Evolutionary conservation across 2,797 vertebrate species (phyloP).

Genomic region (Podargus strigoides): DNA sequence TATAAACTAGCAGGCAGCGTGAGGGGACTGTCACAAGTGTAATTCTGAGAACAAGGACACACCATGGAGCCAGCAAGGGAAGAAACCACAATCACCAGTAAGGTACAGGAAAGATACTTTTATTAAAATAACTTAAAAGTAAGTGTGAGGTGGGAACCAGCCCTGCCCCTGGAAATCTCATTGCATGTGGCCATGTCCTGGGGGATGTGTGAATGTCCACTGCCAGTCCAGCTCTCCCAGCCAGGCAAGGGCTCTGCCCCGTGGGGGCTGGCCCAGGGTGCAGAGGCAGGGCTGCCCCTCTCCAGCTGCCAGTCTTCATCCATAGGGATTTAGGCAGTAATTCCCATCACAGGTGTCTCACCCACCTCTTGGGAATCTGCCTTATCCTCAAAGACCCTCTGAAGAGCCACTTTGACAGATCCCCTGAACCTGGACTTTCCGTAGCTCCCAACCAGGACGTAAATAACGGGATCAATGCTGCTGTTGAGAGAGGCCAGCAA

Average conservation of each 20-base stretch:
- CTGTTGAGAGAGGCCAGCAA: slow-evolving; percentile 28
- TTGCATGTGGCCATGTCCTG: accelerated
- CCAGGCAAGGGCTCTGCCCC: background rate
- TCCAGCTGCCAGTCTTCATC: background rate
- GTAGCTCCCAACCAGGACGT: slow-evolving; percentile 41
- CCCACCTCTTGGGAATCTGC: background rate
- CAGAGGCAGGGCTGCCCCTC: background rate
- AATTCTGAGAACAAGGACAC: background rate
- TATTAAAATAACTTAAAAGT: background rate
- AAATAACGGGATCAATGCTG: slow-evolving; percentile 45
- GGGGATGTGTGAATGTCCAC: accelerated
- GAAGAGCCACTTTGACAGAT: background rate
- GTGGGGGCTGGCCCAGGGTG: too few species aligned
- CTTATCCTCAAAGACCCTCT: slow-evolving; percentile 38
- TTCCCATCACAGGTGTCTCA: background rate
- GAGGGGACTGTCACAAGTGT: background rate
- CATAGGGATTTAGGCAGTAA: background rate
- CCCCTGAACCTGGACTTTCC: background rate
- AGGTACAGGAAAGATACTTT: background rate
- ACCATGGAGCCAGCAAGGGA: background rate
- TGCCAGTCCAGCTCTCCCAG: background rate
- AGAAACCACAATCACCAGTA: background rate
- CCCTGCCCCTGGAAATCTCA: background rate
- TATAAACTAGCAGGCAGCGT: accelerated
- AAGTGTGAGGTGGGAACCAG: background rate